Conservation (phyloP, 2,797 vertebrate species). For the Accipiter badius region DNA sequence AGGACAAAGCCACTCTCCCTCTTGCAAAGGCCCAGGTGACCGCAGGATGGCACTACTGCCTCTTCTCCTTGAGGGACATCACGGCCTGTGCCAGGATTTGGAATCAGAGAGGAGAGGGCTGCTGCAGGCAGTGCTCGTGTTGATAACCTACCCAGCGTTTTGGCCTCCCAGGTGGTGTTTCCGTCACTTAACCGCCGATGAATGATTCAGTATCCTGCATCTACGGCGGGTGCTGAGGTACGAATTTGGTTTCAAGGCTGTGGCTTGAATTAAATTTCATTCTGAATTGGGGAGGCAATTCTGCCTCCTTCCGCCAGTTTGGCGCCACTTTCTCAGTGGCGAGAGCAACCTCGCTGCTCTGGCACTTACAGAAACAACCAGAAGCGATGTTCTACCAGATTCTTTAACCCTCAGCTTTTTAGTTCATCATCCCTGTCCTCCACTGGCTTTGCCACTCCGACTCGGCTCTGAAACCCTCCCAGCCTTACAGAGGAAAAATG, state of each 20-base stretch:
- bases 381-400: not conserved
- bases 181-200: fast-evolving
- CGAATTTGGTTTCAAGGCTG: not conserved
- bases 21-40: not conserved
- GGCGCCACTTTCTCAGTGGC: fast-evolving
- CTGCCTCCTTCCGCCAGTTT: not conserved
- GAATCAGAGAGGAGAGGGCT: not conserved
- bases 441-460: fast-evolving
- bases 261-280: not conserved
- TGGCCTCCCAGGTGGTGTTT: fast-evolving
- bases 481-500: fast-evolving
- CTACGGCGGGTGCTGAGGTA: fast-evolving
- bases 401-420: not conserved
- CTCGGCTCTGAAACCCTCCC: not conserved
- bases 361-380: not conserved
- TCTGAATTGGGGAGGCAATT: fast-evolving
- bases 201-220: not conserved
- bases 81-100: not conserved
- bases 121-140: not conserved
- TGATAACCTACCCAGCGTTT: too few species aligned
- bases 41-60: not conserved
- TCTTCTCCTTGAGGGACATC: not conserved
- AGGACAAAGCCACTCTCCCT: not conserved
- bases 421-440: fast-evolving
- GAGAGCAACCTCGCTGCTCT: not conserved